Percentiles rank a stretch among this genome's conserved stretches.
phyloP scores from a whole-genome alignment of 2,797 vertebrate genomes.

The Oreonectes daqikongensis region DNA sequence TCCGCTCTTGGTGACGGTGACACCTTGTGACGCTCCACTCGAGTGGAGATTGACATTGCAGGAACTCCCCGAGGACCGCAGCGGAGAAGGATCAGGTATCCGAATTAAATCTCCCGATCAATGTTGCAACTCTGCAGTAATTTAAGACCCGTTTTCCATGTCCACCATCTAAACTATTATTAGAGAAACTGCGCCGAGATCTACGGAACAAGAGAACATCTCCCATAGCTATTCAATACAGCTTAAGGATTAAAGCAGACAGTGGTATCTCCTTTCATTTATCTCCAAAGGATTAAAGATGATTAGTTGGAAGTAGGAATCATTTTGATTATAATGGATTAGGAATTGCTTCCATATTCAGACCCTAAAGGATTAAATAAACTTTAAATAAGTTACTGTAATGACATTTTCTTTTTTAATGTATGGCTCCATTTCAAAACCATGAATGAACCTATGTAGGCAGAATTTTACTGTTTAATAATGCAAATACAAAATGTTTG shows the following conservation, averaged over 20 bases:
- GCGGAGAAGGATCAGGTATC: conserved; percentile 87
- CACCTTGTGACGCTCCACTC: conserved; percentile 93
- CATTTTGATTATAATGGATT: neutral
- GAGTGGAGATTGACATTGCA: conserved; percentile 96
- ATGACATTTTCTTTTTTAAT: too few relatives aligned
- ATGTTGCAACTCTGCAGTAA: conserved; percentile 68
- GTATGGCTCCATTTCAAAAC: neutral
- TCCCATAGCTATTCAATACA: conserved; percentile 28
- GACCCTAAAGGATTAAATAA: neutral
- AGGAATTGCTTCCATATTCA: neutral
- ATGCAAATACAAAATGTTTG: too few relatives aligned
- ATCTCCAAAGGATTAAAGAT: conserved; percentile 43
- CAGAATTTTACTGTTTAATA: too few relatives aligned
- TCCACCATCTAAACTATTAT: conserved; percentile 27
- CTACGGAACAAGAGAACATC: conserved; percentile 9
- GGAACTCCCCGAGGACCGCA: conserved; percentile 93
- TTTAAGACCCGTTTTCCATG: conserved; percentile 50
- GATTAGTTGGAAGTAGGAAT: conserved; percentile 29
- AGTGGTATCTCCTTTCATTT: conserved; percentile 35
- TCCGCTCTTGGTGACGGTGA: conserved; percentile 92
- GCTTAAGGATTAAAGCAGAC: conserved; percentile 42
- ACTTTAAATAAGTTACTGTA: neutral
- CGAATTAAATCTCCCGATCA: conserved; percentile 52
- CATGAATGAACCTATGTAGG: too few relatives aligned
- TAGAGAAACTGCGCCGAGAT: conserved; percentile 15